Evolutionary conservation across 2,888 invertebrate species (phyloP), one percentile per base, ranked within the genome.

Genomic region (Nasonovia ribisnigri): DNA sequence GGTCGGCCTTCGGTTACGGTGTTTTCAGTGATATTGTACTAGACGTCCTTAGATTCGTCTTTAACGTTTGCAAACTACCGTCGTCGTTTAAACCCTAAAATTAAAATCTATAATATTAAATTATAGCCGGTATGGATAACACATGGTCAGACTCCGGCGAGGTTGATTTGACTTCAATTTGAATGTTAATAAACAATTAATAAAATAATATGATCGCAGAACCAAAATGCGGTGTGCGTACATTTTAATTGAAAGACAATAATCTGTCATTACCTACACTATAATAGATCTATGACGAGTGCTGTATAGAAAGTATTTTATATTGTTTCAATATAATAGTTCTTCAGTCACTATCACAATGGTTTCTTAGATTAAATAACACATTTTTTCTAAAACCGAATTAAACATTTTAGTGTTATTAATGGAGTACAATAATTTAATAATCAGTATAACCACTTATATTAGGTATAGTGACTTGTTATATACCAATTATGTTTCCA

Each of bases 1-100:
- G 36, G 8, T 36, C 77, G 77, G 36, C 77, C 77, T 77, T 77
- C 77, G 20, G 20, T 42, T 42, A 42, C 77, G 54, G 54, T 5
- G 36, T 77, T 77, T 36, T 77, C 77, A 20, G 77, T 20, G 36
- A 77, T 77, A 36, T 13, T 77, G 36, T 42, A 36, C 36, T 24
- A 54, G 77, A 77, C 77, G 77, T 77, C 77, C 77, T 77, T 77
- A 77, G 77, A 77, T 77, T 77, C 36, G 36, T 36, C 77, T 77
- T 8, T 20, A 77, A 77, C 20, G n/a, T 67, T 67, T 67, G 16
- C 16, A 26, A 20, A 77, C 77, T 42, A 77, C 77, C 36, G 36
- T 20, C 20, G 36, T 36, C 36, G 57, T 26, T 26, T 26, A 57
- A 8, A 77, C 36, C 77, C 77, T 20, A 77, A 77, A 36, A 77